Evolutionary conservation across 2,797 vertebrate genomes (phyloP).

Genomic region (Periophthalmus magnuspinnatus): DNA sequence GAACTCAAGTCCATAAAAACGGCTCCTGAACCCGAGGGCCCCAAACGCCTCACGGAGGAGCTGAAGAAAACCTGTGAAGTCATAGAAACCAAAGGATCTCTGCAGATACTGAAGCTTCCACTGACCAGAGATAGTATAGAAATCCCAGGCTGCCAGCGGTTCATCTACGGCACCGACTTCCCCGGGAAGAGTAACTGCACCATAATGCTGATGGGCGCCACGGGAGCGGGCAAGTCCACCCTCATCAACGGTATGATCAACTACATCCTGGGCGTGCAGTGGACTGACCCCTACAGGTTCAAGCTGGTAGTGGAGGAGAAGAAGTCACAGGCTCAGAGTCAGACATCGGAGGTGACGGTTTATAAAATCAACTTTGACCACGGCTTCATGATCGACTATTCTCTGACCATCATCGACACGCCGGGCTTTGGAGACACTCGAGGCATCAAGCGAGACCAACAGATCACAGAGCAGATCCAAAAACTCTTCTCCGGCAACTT

Average conservation of each 20-base stretch:
- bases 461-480: conserved; percentile 38
- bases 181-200: not conserved
- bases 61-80: conserved; percentile 29
- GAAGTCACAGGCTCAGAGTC: not conserved
- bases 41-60: conserved; percentile 33
- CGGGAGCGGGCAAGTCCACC: conserved; percentile 31
- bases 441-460: conserved; percentile 30
- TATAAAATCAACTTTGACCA: conserved; percentile 42
- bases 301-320: conserved; percentile 15
- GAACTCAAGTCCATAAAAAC: conserved; percentile 32
- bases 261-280: conserved; percentile 35
- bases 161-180: not conserved
- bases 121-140: not conserved
- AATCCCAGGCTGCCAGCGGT: not conserved
- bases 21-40: conserved; percentile 8
- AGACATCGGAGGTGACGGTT: conserved; percentile 37
- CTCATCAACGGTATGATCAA: conserved; percentile 49
- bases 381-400: conserved; percentile 22
- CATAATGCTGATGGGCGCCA: not conserved
- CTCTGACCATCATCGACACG: conserved; percentile 4
- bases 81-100: conserved; percentile 37
- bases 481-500: conserved; percentile 34
- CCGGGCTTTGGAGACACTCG: conserved; percentile 59
- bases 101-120: conserved; percentile 18
- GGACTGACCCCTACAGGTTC: conserved; percentile 30